Base-by-base conservation (phyloP, 2,113 vertebrate species). In the Caloenas nicobarica region DNA sequence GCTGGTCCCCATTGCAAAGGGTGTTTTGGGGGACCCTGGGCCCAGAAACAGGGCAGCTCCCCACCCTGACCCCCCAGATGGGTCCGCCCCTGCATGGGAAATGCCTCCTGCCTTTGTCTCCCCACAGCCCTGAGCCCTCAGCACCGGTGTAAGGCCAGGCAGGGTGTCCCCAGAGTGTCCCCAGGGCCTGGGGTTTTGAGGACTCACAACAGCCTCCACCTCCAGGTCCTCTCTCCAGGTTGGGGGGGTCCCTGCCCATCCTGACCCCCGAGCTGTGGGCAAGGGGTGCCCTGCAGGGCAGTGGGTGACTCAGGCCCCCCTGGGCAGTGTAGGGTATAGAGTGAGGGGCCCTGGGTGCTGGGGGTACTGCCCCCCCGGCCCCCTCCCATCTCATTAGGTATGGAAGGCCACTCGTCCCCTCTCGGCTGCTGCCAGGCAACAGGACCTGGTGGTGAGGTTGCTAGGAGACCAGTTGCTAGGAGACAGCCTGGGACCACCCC, bases 261-360 rank as follows among this genome's bases (percentile, higher is more conserved):
- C 26, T 0, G 0, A 7, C 3, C 60, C 40, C n/a, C 2, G 2
- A 33, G 28, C 56, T 3, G 4, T 9, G 44, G 50, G 33, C 6
- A 8, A 38, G 28, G 50, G 44, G 9, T 42, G 25, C 16, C 34
- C 7, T 9, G 1, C 0, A 3, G 86, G 33, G 33, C 4, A 1
- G 33, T 2, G 21, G 7, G 26, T 23, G 81, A 23, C 61, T 53
- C 33, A 48, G 66, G 18, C 74, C 62, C 58, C 14, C 0, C 15
- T 1, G 13, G 33, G 40, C 4, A 16, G 17, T 51, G 36, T 1
- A 8, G 33, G 72, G 28, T 26, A 61, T 0, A 5, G 71, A 68
- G 22, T 9, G 57, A 29, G 53, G 69, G 64, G 57, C 15, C 2
- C 38, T 6, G 72, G n/a, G 65, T 36, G 28, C 56, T 10, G 50